Evolutionary conservation across 2,888 invertebrate genomes (phyloP).

Genomic region (Saturnia pavonia): DNA sequence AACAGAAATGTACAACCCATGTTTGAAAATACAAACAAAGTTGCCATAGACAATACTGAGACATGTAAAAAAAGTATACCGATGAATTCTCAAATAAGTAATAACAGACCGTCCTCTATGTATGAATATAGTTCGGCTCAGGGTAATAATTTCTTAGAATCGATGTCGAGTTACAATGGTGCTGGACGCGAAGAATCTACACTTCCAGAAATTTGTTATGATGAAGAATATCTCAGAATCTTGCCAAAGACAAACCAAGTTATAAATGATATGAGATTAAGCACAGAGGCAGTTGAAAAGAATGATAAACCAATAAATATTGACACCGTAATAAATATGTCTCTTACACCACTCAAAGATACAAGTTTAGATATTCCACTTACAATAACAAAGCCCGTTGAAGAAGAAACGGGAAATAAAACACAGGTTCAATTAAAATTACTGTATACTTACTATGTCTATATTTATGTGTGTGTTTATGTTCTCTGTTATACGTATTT

Average conservation of each 20-base stretch:
- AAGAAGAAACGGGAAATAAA: slow-evolving; percentile 51
- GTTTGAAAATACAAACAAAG: slow-evolving; percentile 42
- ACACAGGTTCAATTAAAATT: slow-evolving; percentile 74
- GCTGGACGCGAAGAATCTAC: slow-evolving; percentile 37
- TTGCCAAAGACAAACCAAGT: slow-evolving; percentile 31
- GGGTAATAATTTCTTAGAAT: slow-evolving; percentile 34
- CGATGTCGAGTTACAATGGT: slow-evolving; percentile 46
- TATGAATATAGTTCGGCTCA: slow-evolving; percentile 46
- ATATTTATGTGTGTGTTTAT: slow-evolving; percentile 67
- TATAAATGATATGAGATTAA: slow-evolving; percentile 25
- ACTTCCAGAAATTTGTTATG: slow-evolving; percentile 58
- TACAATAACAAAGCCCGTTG: slow-evolving; percentile 30
- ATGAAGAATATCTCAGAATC: slow-evolving; percentile 53
- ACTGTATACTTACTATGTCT: slow-evolving; percentile 70
- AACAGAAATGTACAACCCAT: slow-evolving; percentile 38
- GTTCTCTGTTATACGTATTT: slow-evolving; percentile 66
- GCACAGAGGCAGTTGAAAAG: slow-evolving; percentile 24
- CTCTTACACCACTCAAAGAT: slow-evolving; percentile 32
- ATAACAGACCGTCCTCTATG: slow-evolving; percentile 51
- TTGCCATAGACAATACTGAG: slow-evolving; percentile 38
- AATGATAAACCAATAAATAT: slow-evolving; percentile 11
- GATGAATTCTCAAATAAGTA: slow-evolving; percentile 45
- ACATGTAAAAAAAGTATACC: slow-evolving; percentile 45
- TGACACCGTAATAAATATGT: slow-evolving; percentile 27
- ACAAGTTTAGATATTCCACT: slow-evolving; percentile 26